phyloP scores from a whole-genome alignment of 2,113 vertebrate species.

The Tragelaphus imberbis region DNA sequence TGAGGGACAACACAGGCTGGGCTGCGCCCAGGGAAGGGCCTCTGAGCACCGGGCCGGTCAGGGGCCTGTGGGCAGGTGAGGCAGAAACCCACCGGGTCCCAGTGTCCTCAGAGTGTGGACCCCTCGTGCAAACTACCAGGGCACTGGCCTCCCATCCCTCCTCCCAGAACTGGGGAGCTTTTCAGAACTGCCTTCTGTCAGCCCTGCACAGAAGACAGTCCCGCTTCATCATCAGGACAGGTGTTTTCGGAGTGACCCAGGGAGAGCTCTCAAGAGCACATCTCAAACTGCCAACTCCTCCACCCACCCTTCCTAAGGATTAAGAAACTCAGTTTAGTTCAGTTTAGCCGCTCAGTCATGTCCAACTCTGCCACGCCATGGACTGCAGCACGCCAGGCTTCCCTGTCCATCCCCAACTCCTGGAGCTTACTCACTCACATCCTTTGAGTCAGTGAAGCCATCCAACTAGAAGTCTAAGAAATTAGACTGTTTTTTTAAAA shows the following conservation, averaged over 20 bases:
- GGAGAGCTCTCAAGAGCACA: not conserved
- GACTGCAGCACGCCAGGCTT: not conserved
- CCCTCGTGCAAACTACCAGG: rapidly evolving
- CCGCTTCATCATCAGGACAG: not conserved
- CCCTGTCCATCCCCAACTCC: not conserved
- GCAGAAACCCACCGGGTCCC: not conserved
- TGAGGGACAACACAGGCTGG: not conserved
- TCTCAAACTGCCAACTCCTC: not conserved
- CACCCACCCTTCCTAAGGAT: not conserved
- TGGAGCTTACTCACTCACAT: not conserved
- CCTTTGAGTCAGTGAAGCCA: not conserved
- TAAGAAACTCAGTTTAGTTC: not conserved
- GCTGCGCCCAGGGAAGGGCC: not conserved
- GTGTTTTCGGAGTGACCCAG: not conserved
- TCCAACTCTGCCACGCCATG: not conserved
- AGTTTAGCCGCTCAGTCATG: not conserved
- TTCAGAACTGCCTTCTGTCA: not conserved
- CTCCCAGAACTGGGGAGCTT: not conserved
- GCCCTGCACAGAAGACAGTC: rapidly evolving
- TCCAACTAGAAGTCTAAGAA: not conserved
- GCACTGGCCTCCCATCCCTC: rapidly evolving
- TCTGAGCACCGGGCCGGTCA: rapidly evolving
- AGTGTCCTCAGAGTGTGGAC: not conserved
- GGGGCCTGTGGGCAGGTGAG: not conserved
- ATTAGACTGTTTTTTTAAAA: not conserved